Percentiles rank a stretch among this genome's conserved stretches.
These are phyloP conservation scores for Strix uralensis DNA, from an alignment of 2,113 vertebrate species.

Conservation along the genomic window DNA sequence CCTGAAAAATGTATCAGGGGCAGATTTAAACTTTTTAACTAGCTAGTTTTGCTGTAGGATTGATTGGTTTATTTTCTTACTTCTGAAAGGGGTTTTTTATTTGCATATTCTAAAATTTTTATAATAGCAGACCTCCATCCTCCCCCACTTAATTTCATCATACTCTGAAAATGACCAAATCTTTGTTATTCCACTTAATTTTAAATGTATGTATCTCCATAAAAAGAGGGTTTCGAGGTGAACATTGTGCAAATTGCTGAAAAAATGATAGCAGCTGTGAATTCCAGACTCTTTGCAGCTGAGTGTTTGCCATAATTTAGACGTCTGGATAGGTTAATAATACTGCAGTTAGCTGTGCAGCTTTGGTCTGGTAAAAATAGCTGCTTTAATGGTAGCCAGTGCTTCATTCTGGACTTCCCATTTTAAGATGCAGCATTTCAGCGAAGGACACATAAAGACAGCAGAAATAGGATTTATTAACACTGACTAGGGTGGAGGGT, in stretches of 20 bases:
- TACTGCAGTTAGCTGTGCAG: neutral
- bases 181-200: neutral
- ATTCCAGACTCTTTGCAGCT: neutral
- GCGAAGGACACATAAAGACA: neutral
- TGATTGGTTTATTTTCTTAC: neutral
- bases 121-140: neutral
- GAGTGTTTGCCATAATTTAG: neutral
- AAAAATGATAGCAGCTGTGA: neutral
- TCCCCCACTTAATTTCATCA: neutral
- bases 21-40: neutral
- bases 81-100: neutral
- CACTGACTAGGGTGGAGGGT: neutral
- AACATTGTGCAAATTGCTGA: neutral
- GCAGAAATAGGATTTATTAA: neutral
- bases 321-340: neutral
- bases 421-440: neutral
- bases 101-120: neutral
- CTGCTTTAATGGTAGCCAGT: neutral
- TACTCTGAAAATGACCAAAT: neutral
- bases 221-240: neutral
- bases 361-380: neutral
- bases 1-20: neutral
- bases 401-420: neutral
- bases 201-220: neutral
- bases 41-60: neutral